Base-by-base conservation (phyloP, 2,888 invertebrate genomes). In the Lycocerus yunnanus region DNA sequence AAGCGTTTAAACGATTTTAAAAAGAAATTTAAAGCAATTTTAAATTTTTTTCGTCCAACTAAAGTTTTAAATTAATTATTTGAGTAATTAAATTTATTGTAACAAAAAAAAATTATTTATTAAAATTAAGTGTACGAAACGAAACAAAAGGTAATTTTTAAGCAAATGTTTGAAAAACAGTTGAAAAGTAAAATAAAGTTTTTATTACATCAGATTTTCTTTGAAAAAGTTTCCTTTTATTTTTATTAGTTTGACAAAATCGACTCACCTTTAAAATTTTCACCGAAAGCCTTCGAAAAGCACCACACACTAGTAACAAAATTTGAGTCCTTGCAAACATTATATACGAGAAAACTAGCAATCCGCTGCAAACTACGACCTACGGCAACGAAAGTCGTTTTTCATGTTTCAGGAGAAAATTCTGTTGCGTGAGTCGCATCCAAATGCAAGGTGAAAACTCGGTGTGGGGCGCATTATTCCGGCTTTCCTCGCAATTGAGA, bases 281-380 rank as follows among this genome's bases (percentile, higher is more conserved):
- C 66, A 69, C 70, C 70, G 24, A 24, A 24, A 66, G 18, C 74
- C 24, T 43, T 63, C 68, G 61, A 27, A 43, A 15, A 69, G 68
- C 59, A 66, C 18, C 75, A 69, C 70, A 68, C 69, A 69, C 66
- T 67, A 72, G 63, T 75, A 72, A 63, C 75, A 72, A 75, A 75
- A 75, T 72, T 75, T 65, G 65, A 70, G 60, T 67, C 69, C 61
- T 68, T n/a, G 66, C 70, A 43, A 69, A 70, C 75, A 72, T 75
- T 75, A 72, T 75, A 75, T 75, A 75, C 72, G 75, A 67, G 20
- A 68, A 66, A 69, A 63, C 59, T 20, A 14, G 18, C 9, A 10
- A 20, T 15, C 8, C 21, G 10, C n/a, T 18, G 6, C 59, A 59
- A 59, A 59, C 43, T 9, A 3, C 2, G 73, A 70, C 73, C 16